A percentile compares a stretch with the other conserved stretches of the same genome.
phyloP scores from a whole-genome alignment of 2,797 vertebrate genomes.

The Arctocebus calabarensis region DNA sequence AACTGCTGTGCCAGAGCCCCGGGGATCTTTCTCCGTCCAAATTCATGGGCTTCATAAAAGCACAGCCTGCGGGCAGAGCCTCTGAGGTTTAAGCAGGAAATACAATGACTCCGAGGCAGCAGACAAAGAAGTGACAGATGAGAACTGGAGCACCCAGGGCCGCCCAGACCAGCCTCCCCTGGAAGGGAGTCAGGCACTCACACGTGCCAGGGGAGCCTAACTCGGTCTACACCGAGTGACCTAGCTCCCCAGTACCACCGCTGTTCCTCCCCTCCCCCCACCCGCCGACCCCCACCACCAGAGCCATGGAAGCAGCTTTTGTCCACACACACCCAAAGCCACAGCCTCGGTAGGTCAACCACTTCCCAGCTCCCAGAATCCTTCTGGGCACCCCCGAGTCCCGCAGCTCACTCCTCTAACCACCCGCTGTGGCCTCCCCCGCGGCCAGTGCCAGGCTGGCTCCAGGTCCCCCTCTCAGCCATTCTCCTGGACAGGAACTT shows the following conservation, averaged over 20 bases:
- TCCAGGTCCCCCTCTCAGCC: rapidly evolving
- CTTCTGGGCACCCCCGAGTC: neutral
- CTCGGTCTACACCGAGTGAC: rapidly evolving
- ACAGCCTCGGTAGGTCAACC: neutral
- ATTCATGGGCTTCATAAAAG: conserved; percentile 58
- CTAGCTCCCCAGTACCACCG: neutral
- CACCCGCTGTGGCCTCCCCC: neutral
- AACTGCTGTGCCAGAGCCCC: neutral
- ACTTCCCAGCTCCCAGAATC: neutral
- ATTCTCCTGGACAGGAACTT: neutral
- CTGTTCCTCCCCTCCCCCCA: neutral
- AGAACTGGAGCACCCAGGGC: rapidly evolving
- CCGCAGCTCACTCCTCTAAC: neutral
- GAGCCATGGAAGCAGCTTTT: neutral
- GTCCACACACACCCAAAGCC: neutral
- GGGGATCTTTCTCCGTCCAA: neutral
- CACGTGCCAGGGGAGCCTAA: rapidly evolving
- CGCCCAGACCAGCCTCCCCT: neutral
- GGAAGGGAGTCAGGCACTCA: neutral
- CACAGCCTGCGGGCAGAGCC: conserved; percentile 3
- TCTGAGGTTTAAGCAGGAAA: conserved; percentile 23
- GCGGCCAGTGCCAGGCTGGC: rapidly evolving
- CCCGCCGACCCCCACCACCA: neutral
- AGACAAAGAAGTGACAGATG: neutral
- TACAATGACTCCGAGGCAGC: neutral